Evolutionary conservation across 2,797 vertebrate genomes (phyloP).

Genomic region (Falco cherrug): DNA sequence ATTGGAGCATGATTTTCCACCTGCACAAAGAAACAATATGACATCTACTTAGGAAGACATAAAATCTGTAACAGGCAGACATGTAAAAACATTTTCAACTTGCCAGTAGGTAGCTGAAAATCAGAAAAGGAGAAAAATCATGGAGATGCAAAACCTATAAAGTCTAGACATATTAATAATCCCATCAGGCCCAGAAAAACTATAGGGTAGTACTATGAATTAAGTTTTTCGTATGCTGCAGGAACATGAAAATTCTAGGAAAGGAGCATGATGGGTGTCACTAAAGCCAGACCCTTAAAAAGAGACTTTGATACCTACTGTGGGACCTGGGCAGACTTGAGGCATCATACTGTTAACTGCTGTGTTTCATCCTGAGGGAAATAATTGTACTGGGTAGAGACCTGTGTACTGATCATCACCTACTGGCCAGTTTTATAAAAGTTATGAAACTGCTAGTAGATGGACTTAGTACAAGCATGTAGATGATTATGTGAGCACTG

Average conservation of each 20-base stretch:
- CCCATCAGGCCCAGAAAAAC: neutral
- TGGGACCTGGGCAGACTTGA: neutral
- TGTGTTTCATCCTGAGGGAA: neutral
- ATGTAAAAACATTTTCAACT: neutral
- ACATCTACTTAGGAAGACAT: neutral
- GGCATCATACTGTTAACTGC: neutral
- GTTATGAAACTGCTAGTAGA: neutral
- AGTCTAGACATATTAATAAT: neutral
- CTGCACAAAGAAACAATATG: neutral
- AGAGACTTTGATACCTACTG: neutral
- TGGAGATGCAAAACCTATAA: neutral
- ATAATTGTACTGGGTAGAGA: neutral
- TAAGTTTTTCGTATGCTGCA: neutral
- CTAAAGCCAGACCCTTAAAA: neutral
- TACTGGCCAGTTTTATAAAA: neutral
- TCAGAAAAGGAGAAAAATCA: neutral
- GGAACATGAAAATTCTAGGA: neutral
- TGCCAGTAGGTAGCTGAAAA: neutral
- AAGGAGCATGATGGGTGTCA: neutral
- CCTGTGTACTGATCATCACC: neutral
- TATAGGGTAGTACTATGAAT: neutral
- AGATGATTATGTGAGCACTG: neutral
- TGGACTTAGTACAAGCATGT: neutral
- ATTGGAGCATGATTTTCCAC: neutral
- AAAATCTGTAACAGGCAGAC: neutral